Evolutionary conservation across 2,113 vertebrate genomes (phyloP), one percentile per base, ranked within the genome.

Genomic region (Calcarius ornatus): DNA sequence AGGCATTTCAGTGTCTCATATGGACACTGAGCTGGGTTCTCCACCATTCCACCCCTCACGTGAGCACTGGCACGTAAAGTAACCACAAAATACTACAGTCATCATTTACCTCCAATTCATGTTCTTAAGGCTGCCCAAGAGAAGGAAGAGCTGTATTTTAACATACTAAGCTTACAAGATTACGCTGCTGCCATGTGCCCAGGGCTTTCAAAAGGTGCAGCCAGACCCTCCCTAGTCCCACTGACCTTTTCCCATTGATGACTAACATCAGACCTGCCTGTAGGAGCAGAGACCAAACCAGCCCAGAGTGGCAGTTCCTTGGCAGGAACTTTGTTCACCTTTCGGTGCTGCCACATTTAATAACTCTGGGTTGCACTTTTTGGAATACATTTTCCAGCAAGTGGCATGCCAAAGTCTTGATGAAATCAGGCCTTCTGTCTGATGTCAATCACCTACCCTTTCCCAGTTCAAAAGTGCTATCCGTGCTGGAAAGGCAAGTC

Each of bases 351-450:
- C 82, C 71, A 57, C 53, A 79, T 92, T 92, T 93, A 91, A 95
- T 81, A 94, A 91, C 35, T 68, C 47, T 92, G 82, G 33, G 50
- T 86, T 65, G 86, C 53, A 88, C 77, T 81, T 96, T 78, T 22
- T 13, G 7, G 92, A 90, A 96, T 54, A 96, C 53, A 94, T 86
- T 96, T 96, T 96, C 95, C 95, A 96, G 45, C 57, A 95, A 95
- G 76, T 79, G 82, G 33, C 93, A 94, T 88, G 42, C 95, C 95
- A 95, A 88, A 68, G 60, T 30, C 77, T 94, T 93, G 93, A 96
- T 92, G 92, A 94, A 95, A 86, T 92, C 68, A 83, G 35, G 60
- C 76, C 95, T 95, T 81, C 90, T 96, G 92, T 93, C 90, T 88
- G 53, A 88, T 94, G 93, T 94, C 92, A 96, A 81, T 96, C 95